Conservation (phyloP, 2,888 invertebrate genomes). For the Aphrophora alni region DNA sequence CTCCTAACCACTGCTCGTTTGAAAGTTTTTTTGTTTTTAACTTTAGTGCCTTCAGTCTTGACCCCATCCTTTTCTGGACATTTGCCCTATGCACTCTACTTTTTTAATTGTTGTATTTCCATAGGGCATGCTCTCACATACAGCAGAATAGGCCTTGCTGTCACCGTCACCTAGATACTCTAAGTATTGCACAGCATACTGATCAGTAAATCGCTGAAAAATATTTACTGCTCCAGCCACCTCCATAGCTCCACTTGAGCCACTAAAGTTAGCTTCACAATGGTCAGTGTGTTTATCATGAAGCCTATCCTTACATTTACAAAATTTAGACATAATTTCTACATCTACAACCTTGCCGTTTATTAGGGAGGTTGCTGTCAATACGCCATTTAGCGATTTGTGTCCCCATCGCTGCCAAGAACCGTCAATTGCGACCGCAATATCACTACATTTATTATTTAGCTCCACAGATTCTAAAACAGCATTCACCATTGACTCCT, state of each 20-base stretch:
- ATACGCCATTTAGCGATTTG: slow-evolving; percentile 42
- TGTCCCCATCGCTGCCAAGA: slow-evolving; percentile 43
- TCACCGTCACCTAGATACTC: slow-evolving; percentile 23
- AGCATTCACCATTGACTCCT: slow-evolving; percentile 21
- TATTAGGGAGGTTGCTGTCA: slow-evolving; percentile 41
- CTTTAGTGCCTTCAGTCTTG: not conserved
- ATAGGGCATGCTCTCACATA: slow-evolving; percentile 25
- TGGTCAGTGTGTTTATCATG: slow-evolving; percentile 31
- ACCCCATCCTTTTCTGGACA: slow-evolving; percentile 5
- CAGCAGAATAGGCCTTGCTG: not conserved
- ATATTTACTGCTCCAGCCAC: slow-evolving; percentile 3
- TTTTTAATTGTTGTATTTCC: slow-evolving; percentile 37
- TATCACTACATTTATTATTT: slow-evolving; percentile 25
- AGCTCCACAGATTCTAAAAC: slow-evolving; percentile 21
- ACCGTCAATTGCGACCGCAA: slow-evolving; percentile 40
- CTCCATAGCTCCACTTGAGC: not conserved
- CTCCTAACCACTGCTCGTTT: not conserved
- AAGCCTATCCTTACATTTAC: slow-evolving; percentile 36
- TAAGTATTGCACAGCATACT: slow-evolving; percentile 25
- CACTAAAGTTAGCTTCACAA: slow-evolving; percentile 43
- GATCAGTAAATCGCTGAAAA: slow-evolving; percentile 9
- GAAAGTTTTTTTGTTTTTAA: slow-evolving; percentile 3
- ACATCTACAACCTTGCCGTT: slow-evolving; percentile 42
- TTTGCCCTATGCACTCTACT: slow-evolving; percentile 20
- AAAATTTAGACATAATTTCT: slow-evolving; percentile 39